phyloP scores from a whole-genome alignment of 92 coral and sea anemone genomes.

The Epizoanthus ramosus region DNA sequence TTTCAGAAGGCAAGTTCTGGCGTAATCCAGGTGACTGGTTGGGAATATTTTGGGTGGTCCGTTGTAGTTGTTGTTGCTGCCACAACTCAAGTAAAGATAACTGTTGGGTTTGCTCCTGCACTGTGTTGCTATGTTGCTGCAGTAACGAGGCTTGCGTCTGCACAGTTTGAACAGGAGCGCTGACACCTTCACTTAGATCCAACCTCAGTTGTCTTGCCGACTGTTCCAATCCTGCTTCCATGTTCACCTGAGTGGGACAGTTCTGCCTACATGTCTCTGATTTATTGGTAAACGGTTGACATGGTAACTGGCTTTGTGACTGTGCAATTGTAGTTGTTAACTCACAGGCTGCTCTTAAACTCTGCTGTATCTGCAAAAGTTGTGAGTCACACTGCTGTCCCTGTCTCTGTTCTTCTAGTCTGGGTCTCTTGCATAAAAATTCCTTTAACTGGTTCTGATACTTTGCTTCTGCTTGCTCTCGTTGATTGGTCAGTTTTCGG shows the following conservation, averaged over 20 bases:
- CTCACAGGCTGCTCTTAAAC: neutral
- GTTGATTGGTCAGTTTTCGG: conserved; percentile 57
- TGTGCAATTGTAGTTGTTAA: neutral
- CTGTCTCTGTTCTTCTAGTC: neutral
- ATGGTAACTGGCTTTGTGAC: neutral
- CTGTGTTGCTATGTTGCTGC: neutral
- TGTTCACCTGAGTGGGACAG: neutral
- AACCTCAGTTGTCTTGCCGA: too few relatives aligned
- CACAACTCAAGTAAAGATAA: neutral
- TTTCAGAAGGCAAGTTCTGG: neutral
- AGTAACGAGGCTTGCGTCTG: neutral
- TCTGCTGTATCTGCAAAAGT: neutral
- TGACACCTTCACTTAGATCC: neutral
- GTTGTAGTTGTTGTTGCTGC: conserved; percentile 15
- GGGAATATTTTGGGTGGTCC: neutral
- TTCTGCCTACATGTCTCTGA: neutral
- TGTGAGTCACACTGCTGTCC: neutral
- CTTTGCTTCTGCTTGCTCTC: conserved; percentile 54
- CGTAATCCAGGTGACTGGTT: neutral
- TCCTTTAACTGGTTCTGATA: conserved; percentile 61
- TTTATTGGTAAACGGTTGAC: neutral
- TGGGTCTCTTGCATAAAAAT: conserved; percentile 42
- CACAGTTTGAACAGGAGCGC: neutral
- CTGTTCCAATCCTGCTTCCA: neutral
- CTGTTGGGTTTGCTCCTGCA: neutral